Conservation (phyloP, 2,888 invertebrate species). For the Aphodius sticticus region DNA sequence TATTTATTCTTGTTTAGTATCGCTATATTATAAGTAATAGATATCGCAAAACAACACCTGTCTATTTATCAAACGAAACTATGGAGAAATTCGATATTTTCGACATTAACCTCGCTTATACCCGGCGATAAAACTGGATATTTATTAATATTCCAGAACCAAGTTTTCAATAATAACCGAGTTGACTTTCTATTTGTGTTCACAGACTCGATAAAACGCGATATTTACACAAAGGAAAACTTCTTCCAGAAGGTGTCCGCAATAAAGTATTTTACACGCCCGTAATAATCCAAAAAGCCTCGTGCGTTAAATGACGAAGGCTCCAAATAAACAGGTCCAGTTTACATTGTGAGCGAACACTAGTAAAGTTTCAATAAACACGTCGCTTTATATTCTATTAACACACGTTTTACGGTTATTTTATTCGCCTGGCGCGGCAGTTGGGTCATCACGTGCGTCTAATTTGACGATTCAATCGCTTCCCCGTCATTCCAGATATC, state of each 20-base stretch:
- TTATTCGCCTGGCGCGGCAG: constrained; percentile 33
- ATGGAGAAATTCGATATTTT: neutral
- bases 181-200: neutral
- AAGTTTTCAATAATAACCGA: neutral
- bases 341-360: constrained; percentile 23
- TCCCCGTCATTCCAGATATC: constrained; percentile 12
- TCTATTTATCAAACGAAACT: neutral
- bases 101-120: neutral
- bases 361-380: constrained; percentile 38
- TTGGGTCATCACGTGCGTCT: constrained; percentile 35
- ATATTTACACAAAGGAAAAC: neutral
- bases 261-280: neutral
- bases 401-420: constrained; percentile 38
- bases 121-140: neutral
- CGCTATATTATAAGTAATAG: neutral
- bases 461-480: constrained; percentile 39
- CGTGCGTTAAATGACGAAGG: neutral
- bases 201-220: neutral
- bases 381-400: constrained; percentile 39
- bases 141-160: neutral
- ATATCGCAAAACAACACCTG: neutral
- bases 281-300: neutral
- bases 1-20: neutral
- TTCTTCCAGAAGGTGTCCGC: neutral
- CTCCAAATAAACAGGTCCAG: constrained; percentile 15